phyloP scores from a whole-genome alignment of 2,797 vertebrate genomes.

The Dryobates pubescens region DNA sequence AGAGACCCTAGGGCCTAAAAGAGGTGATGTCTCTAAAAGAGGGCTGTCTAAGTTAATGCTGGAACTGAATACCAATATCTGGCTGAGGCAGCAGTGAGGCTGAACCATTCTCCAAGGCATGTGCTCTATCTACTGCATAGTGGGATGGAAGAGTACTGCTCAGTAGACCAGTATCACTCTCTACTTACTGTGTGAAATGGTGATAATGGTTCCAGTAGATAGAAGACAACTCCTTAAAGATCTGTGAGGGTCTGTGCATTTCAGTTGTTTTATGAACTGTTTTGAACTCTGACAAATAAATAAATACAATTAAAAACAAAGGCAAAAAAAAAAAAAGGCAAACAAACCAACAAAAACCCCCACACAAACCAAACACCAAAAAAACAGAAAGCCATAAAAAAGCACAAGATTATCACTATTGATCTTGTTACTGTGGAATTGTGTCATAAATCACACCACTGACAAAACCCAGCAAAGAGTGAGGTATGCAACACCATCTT shows the following conservation, averaged over 20 bases:
- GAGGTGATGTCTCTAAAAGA: neutral
- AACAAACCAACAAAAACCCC: too few relatives aligned
- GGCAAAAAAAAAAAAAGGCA: too few relatives aligned
- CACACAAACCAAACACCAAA: too few relatives aligned
- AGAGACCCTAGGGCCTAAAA: neutral
- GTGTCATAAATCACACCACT: neutral
- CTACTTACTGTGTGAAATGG: neutral
- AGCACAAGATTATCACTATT: neutral
- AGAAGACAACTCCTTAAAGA: neutral
- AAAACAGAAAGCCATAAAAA: neutral
- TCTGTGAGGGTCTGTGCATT: neutral
- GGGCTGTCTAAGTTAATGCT: neutral
- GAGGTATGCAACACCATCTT: neutral
- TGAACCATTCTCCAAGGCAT: neutral
- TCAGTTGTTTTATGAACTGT: rapidly evolving
- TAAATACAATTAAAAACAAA: too few relatives aligned
- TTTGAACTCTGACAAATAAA: neutral
- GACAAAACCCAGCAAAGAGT: neutral
- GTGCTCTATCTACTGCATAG: neutral
- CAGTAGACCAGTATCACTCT: neutral
- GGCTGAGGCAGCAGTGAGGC: neutral
- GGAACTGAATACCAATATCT: neutral
- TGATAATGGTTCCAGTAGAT: neutral
- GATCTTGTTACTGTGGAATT: neutral
- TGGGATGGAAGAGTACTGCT: neutral